These are phyloP conservation scores for Gambelia wislizenii DNA, from an alignment of 2,797 vertebrate genomes.

Conservation along the genomic window DNA sequence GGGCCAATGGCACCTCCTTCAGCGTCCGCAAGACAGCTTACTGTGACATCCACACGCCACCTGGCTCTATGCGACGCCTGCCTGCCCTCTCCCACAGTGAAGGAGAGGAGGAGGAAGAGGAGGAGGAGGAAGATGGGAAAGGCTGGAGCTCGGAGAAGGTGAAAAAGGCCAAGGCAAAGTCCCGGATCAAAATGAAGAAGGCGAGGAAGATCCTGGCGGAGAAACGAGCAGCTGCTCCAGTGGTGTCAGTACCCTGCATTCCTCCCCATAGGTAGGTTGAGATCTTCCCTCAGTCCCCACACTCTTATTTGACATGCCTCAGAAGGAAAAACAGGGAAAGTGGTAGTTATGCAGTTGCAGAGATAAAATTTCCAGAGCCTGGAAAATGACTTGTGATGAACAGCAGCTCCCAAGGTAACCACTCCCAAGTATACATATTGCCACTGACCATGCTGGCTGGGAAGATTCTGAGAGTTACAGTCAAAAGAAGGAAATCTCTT, in stretches of 20 bases:
- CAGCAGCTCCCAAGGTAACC: too few relatives aligned
- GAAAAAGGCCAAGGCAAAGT: constrained; percentile 98
- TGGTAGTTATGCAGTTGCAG: neutral
- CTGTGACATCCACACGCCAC: constrained; percentile 98
- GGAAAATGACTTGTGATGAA: neutral
- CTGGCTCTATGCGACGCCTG: constrained; percentile 88
- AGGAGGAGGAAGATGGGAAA: constrained; percentile 94
- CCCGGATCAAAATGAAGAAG: constrained; percentile 98
- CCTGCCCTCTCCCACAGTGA: constrained; percentile 91
- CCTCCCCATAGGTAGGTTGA: constrained; percentile 91
- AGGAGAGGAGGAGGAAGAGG: constrained; percentile 91
- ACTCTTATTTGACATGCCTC: neutral
- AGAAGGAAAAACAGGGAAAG: too few relatives aligned
- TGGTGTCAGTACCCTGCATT: constrained; percentile 98
- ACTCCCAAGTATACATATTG: too few relatives aligned
- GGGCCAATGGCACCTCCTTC: constrained; percentile 97
- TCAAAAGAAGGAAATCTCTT: neutral
- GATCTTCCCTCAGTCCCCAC: accelerated
- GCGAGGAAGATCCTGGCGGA: constrained; percentile 97
- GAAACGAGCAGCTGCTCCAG: constrained; percentile 94
- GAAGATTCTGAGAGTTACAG: neutral
- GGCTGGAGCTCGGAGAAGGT: constrained; percentile 97
- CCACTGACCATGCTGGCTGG: too few relatives aligned
- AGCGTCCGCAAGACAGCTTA: constrained; percentile 98
- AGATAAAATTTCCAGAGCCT: neutral